These are phyloP conservation scores for Callospermophilus lateralis DNA, from an alignment of 2,113 vertebrate genomes.

Conservation along the genomic window DNA sequence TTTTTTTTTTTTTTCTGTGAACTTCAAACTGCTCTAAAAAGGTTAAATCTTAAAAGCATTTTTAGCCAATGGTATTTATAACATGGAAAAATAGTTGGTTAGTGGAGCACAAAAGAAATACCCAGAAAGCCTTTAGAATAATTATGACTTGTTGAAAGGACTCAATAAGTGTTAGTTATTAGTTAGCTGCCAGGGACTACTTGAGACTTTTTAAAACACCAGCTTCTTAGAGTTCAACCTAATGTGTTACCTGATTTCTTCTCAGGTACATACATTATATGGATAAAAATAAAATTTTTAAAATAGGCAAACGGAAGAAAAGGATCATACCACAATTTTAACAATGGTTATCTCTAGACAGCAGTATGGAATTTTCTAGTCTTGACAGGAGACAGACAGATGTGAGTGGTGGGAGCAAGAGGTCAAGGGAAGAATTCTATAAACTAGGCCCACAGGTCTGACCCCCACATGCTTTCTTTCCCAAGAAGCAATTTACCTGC, in stretches of 20 bases:
- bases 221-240: background rate
- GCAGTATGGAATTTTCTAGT: background rate
- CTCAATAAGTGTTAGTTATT: background rate
- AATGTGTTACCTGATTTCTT: background rate
- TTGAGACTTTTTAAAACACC: background rate
- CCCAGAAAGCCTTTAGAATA: background rate
- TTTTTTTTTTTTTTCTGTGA: too few species aligned
- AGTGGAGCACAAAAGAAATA: background rate
- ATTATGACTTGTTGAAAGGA: background rate
- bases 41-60: too few species aligned
- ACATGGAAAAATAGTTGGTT: too few species aligned
- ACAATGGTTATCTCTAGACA: background rate
- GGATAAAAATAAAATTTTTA: background rate
- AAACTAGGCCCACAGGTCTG: too few species aligned
- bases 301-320: background rate
- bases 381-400: background rate
- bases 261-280: background rate
- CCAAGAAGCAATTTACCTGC: too few species aligned
- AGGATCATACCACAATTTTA: background rate
- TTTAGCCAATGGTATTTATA: too few species aligned
- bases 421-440: too few species aligned
- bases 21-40: background rate
- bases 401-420: too few species aligned
- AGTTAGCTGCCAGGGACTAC: background rate
- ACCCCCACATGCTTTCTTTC: too few species aligned